A percentile compares a stretch with the other conserved stretches of the same genome.
These are phyloP conservation scores for Eilema griseolum DNA, from an alignment of 2,888 invertebrate genomes.

Conservation along the genomic window DNA sequence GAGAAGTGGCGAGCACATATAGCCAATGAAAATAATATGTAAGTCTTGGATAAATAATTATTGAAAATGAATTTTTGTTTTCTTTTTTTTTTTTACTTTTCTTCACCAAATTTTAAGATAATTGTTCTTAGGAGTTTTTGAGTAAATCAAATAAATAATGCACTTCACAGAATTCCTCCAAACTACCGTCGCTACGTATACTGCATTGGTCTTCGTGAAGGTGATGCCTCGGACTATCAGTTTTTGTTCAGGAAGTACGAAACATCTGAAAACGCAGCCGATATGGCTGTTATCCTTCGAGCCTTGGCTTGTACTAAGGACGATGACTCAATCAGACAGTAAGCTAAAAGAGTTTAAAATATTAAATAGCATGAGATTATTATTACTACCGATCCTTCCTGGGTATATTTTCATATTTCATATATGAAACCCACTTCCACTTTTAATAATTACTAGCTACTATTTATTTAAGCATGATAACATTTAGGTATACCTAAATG, in stretches of 20 bases:
- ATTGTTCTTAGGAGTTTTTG: too few species aligned
- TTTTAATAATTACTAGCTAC: too few species aligned
- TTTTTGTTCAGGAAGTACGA: slow-evolving; percentile 87
- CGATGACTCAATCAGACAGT: slow-evolving; percentile 62
- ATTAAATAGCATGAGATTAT: too few species aligned
- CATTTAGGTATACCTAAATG: too few species aligned
- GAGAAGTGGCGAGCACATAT: slow-evolving; percentile 69
- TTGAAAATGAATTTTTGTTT: too few species aligned
- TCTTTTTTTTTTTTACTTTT: too few species aligned
- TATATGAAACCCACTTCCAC: too few species aligned
- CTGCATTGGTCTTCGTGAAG: slow-evolving; percentile 88
- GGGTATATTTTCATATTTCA: too few species aligned
- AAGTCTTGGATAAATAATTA: slow-evolving; percentile 35
- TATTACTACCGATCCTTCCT: too few species aligned
- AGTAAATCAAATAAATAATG: neutral
- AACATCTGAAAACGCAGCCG: slow-evolving; percentile 86
- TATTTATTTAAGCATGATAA: too few species aligned
- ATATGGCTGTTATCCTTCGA: slow-evolving; percentile 87
- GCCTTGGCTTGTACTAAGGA: slow-evolving; percentile 75
- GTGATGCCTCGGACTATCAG: slow-evolving; percentile 87
- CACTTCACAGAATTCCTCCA: slow-evolving; percentile 80
- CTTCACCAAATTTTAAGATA: too few species aligned
- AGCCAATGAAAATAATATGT: slow-evolving; percentile 55
- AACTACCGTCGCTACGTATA: slow-evolving; percentile 89
- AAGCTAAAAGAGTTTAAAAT: slow-evolving; percentile 27